Conservation (phyloP, 2,888 invertebrate species). For the Trimorus sp. region DNA sequence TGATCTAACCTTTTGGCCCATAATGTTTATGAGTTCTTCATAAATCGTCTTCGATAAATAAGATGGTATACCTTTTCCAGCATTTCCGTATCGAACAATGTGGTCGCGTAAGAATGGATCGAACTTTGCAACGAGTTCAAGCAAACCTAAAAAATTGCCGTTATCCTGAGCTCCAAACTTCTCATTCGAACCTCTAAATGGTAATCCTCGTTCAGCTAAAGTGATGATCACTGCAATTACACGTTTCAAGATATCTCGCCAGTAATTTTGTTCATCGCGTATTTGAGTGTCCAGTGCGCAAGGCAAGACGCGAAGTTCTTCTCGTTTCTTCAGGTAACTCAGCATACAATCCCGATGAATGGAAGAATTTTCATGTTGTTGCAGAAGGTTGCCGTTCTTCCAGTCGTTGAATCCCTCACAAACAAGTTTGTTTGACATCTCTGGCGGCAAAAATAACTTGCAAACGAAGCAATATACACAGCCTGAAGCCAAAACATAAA, state of each 20-base stretch:
- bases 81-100: constrained; percentile 66
- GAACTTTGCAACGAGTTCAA: constrained; percentile 66
- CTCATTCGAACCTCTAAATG: constrained; percentile 64
- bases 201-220: constrained; percentile 60
- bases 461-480: too few relatives aligned
- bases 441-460: too few relatives aligned
- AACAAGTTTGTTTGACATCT: too few relatives aligned
- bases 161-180: constrained; percentile 15
- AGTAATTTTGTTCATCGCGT: constrained; percentile 21
- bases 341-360: too few relatives aligned
- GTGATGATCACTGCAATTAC: constrained; percentile 28
- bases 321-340: constrained; percentile 14
- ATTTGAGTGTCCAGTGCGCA: constrained; percentile 20
- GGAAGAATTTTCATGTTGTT: too few relatives aligned
- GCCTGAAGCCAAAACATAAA: too few relatives aligned
- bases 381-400: too few relatives aligned
- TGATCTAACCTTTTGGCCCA: constrained; percentile 47
- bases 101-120: constrained; percentile 52
- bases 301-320: constrained; percentile 7
- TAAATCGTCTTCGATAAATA: constrained; percentile 59
- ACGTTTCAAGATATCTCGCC: constrained; percentile 20
- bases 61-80: constrained; percentile 42
- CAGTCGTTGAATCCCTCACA: too few relatives aligned
- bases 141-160: constrained; percentile 35
- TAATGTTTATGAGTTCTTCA: constrained; percentile 33